phyloP scores from a whole-genome alignment of 2,888 invertebrate genomes.

The Brassicogethes aeneus region DNA sequence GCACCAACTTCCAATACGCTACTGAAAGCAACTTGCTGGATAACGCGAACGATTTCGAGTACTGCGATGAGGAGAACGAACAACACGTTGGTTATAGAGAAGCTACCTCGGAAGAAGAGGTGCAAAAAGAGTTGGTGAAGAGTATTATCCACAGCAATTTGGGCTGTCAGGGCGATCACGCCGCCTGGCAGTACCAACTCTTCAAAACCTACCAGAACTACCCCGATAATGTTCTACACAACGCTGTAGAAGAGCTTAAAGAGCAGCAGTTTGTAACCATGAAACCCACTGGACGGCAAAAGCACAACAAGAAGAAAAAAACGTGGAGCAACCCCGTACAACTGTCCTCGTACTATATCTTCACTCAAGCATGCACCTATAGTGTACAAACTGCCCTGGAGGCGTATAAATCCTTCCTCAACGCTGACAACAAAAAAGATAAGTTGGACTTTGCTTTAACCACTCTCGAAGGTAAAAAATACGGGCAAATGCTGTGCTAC shows the following conservation, averaged over 20 bases:
- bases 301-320: constrained; percentile 16
- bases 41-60: constrained; percentile 4
- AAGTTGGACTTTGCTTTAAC: constrained; percentile 1
- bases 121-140: constrained; percentile 47
- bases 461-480: constrained; percentile 11
- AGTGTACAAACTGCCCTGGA: constrained; percentile 16
- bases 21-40: neutral
- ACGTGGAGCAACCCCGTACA: constrained; percentile 31
- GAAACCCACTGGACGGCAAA: constrained; percentile 4
- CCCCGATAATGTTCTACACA: constrained; percentile 53
- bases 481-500: constrained; percentile 21
- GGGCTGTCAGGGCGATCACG: constrained; percentile 36
- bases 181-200: neutral
- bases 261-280: constrained; percentile 50
- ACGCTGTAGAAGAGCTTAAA: constrained; percentile 51
- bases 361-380: constrained; percentile 28
- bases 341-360: constrained; percentile 41
- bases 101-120: constrained; percentile 30
- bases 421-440: constrained; percentile 8
- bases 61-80: constrained; percentile 6
- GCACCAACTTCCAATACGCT: neutral
- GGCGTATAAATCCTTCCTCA: constrained; percentile 16
- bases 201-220: constrained; percentile 65
- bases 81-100: neutral
- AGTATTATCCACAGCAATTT: constrained; percentile 58